Conservation (phyloP, 2,888 invertebrate species). For the Bellardia bayeri region DNA sequence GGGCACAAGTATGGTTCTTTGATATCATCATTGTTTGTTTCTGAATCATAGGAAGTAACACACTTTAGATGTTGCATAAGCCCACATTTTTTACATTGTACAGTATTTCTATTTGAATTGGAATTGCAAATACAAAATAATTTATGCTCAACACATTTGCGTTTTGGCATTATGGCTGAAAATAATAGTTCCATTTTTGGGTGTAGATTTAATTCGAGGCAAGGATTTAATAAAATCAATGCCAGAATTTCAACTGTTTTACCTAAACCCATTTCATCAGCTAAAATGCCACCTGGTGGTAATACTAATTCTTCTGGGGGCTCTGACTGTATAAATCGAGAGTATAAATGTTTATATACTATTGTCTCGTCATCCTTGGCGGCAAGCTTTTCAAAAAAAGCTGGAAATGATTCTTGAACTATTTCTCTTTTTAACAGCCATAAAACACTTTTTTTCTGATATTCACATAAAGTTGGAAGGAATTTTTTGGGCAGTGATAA, state of each 20-base stretch:
- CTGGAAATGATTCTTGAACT: slow-evolving; percentile 61
- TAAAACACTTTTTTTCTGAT: slow-evolving; percentile 87
- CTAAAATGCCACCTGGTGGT: slow-evolving; percentile 89
- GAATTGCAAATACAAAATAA: slow-evolving; percentile 84
- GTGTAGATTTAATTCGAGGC: slow-evolving; percentile 71
- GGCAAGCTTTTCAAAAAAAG: slow-evolving; percentile 75
- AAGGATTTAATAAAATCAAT: slow-evolving; percentile 86
- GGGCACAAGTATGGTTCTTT: slow-evolving; percentile 87
- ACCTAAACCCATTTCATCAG: slow-evolving; percentile 93
- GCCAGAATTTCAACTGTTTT: slow-evolving; percentile 91
- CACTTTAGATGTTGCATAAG: slow-evolving; percentile 88
- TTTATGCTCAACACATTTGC: neutral
- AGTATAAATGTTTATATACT: slow-evolving; percentile 79
- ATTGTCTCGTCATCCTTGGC: slow-evolving; percentile 74
- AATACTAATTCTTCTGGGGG: slow-evolving; percentile 83
- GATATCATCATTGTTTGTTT: slow-evolving; percentile 74
- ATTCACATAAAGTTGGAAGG: slow-evolving; percentile 86
- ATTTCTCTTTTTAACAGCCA: slow-evolving; percentile 89
- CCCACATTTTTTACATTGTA: slow-evolving; percentile 86
- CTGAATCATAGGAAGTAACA: slow-evolving; percentile 83
- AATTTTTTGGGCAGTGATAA: slow-evolving; percentile 80
- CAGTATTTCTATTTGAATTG: slow-evolving; percentile 74
- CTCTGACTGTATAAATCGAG: slow-evolving; percentile 74
- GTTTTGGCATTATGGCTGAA: slow-evolving; percentile 54
- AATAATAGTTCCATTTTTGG: neutral